phyloP scores from a whole-genome alignment of 2,113 vertebrate species.

The Pteronura brasiliensis region DNA sequence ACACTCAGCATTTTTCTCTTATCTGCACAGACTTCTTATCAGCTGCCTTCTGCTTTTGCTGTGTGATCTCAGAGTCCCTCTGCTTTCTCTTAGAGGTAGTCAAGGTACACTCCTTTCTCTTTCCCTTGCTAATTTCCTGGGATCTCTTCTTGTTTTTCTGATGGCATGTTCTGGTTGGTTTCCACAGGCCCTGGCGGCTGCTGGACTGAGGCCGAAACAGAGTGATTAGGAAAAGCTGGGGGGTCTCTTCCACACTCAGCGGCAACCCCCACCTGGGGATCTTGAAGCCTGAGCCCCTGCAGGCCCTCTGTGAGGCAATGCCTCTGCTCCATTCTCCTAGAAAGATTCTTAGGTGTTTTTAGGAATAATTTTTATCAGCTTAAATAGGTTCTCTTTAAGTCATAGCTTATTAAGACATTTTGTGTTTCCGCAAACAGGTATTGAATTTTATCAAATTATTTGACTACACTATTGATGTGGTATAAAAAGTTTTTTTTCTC shows the following conservation, averaged over 20 bases:
- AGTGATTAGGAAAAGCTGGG: background rate
- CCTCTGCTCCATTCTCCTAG: background rate
- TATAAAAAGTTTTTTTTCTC: background rate
- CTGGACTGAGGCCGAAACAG: background rate
- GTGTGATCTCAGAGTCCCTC: conserved; percentile 82
- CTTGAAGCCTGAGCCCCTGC: background rate
- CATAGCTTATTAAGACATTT: background rate
- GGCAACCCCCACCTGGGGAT: background rate
- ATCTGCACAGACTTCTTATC: conserved; percentile 79
- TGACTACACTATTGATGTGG: background rate
- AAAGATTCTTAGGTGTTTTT: background rate
- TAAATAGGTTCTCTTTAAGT: background rate
- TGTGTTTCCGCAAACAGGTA: background rate
- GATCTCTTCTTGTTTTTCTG: background rate
- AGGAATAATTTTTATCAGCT: background rate
- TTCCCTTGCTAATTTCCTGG: background rate
- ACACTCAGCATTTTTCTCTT: conserved; percentile 71
- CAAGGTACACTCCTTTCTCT: background rate
- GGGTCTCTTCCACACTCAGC: background rate
- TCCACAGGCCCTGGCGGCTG: background rate
- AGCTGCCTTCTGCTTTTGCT: conserved; percentile 82
- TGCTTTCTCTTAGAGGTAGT: background rate
- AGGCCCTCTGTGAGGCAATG: background rate
- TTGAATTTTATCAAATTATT: background rate
- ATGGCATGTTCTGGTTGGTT: background rate